Conservation (phyloP, 1,140 invertebrate genomes). For the Hylaeus anthracinus region DNA sequence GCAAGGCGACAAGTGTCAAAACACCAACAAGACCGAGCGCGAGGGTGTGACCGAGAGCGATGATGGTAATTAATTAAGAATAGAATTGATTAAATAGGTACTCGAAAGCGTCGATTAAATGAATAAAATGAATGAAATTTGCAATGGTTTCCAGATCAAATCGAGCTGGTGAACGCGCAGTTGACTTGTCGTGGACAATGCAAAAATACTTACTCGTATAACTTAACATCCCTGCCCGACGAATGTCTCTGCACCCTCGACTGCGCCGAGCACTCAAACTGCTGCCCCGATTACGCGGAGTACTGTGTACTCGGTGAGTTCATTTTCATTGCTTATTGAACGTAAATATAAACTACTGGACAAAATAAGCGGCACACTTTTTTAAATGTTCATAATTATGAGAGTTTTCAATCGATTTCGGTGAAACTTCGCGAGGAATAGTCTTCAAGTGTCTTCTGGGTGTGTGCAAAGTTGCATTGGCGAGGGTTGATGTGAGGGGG, state of each 20-base stretch:
- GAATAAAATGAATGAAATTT: background rate
- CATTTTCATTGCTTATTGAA: too few species aligned
- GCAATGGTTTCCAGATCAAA: constrained; percentile 70
- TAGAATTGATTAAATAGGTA: too few species aligned
- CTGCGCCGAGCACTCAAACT: constrained; percentile 76
- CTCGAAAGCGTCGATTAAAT: background rate
- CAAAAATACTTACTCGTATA: constrained; percentile 44
- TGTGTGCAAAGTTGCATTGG: too few species aligned
- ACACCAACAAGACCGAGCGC: constrained; percentile 50
- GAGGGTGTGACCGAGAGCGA: constrained; percentile 50
- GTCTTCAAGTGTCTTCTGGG: too few species aligned
- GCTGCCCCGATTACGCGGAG: constrained; percentile 79
- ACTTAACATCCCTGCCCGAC: constrained; percentile 36
- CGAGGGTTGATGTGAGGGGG: too few species aligned
- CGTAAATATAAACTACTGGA: too few species aligned
- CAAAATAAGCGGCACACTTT: too few species aligned
- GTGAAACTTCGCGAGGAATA: too few species aligned
- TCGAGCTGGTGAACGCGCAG: constrained; percentile 73
- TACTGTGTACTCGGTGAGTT: constrained; percentile 76
- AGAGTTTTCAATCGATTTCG: too few species aligned
- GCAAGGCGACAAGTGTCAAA: constrained; percentile 79
- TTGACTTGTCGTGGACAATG: constrained; percentile 76
- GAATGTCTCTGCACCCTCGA: constrained; percentile 77
- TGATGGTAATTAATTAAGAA: constrained; percentile 58
- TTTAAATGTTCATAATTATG: too few species aligned